Base-by-base conservation (phyloP, 2,797 vertebrate species). In the Myotis pilosus region DNA sequence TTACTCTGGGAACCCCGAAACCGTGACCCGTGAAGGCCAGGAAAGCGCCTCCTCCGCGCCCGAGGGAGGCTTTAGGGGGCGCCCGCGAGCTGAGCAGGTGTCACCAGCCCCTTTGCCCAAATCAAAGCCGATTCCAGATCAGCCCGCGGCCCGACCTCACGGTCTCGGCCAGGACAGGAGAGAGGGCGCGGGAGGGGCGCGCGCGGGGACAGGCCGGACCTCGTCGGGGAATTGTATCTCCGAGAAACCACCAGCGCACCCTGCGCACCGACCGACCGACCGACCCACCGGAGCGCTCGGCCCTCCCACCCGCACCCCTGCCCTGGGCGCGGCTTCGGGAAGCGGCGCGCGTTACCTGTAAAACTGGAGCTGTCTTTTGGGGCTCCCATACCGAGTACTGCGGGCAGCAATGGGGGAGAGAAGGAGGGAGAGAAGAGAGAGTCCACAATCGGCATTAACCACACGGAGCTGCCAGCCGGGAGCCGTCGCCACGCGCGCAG, bases 331-430 rank as follows among this genome's bases (percentile, higher is more conserved):
- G 30, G 36, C 19, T 90, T 16, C 75, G 78, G 53, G 72, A 41
- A 85, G 87, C 2, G 66, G 97, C 96, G 97, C 96, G 97, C 78
- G 94, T 99, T 99, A 99, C 99, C 99, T 99, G 99, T 99, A 99
- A 98, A 99, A 99, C 98, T 99, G 99, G 98, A 99, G 99, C 98
- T 99, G 99, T 94, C 99, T 99, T 99, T 99, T 99, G 98, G 99
- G 99, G 98, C 99, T 99, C 98, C 99, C 99, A 97, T 99, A 99
- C 97, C 99, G 99, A 97, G 99, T 99, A 89, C 99, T 99, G 99
- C 98, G 98, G 98, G 98, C 94, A 98, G 98, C 98, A 98, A 96
- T 95, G 97, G 96, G 97, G 96, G 98, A 96, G 62, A 94, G 71
- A 82, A 36, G 64, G 84, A 69, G 62, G 98, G 98, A 97, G 97